phyloP scores from a whole-genome alignment of 2,888 invertebrate genomes.

The Cremastinae sp. region DNA sequence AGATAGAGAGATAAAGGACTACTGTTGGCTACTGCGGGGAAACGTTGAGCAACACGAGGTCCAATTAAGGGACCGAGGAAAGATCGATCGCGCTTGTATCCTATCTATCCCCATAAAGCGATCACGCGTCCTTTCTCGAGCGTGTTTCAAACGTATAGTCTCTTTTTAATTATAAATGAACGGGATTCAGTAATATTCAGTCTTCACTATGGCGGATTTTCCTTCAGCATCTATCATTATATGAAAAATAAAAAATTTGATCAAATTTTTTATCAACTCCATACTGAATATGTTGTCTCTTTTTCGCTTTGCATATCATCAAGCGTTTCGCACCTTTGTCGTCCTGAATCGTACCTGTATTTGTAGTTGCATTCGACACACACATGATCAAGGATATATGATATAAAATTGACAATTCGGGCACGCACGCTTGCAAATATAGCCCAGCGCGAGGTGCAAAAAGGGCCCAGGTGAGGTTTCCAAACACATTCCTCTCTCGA shows the following conservation, averaged over 20 bases:
- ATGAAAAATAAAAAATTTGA: too few species aligned
- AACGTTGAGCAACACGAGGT: conserved; percentile 75
- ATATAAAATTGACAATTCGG: conserved; percentile 73
- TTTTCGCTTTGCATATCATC: too few species aligned
- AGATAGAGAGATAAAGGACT: conserved; percentile 65
- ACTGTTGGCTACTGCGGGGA: conserved; percentile 71
- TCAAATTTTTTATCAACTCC: too few species aligned
- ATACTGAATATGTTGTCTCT: too few species aligned
- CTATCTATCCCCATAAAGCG: conserved; percentile 68
- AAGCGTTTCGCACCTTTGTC: too few species aligned
- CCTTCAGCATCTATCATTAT: too few species aligned
- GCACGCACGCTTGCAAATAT: conserved; percentile 73
- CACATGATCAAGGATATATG: not conserved
- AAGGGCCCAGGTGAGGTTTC: conserved; percentile 73
- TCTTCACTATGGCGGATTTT: too few species aligned
- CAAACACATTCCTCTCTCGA: conserved; percentile 42
- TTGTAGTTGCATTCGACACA: too few species aligned
- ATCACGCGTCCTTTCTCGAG: conserved; percentile 58
- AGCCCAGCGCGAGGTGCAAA: conserved; percentile 71
- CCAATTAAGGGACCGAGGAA: conserved; percentile 75
- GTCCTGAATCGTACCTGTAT: too few species aligned
- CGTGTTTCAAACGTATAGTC: conserved; percentile 41
- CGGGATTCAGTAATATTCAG: too few species aligned
- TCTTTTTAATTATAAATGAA: conserved; percentile 20
- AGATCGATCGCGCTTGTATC: conserved; percentile 44